Base-by-base conservation (phyloP, 2,888 invertebrate species). In the Cyaniris semiargus region DNA sequence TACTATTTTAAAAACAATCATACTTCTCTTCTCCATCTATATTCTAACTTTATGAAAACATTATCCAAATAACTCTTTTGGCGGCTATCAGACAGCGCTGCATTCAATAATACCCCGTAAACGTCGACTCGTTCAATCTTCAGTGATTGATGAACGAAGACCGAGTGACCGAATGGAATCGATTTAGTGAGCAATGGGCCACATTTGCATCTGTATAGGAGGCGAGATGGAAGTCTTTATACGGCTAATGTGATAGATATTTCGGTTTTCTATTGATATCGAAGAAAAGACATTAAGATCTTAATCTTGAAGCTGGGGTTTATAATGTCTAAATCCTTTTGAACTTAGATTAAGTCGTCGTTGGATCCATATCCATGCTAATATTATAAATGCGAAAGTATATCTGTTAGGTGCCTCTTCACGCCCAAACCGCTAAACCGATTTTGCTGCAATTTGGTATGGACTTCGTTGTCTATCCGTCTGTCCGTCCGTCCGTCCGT, bases 81-180 rank as follows among this genome's bases (percentile, higher is more conserved):
- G 23, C 72, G 44, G 21, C 72, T 48, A 38, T 60, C 13, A 23
- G 3, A 27, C 27, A 53, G 48, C 53, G 23, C 38, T 71, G 44
- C 74, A 48, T 74, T 48, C 53, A 74, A 80, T 79, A 80, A 80
- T 80, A 77, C 58, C 72, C 78, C 79, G 79, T 78, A 76, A 78
- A 79, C 78, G 78, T 78, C 80, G 76, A 78, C 76, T 75, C 79
- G 79, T 79, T 81, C 80, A 79, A 81, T 81, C 81, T 80, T 90
- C 82, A 83, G 91, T 92, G 93, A 93, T 93, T 92, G 93, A 93
- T 92, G 91, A 90, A 86, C 87, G 84, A 83, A 84, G 87, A 88
- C 88, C 86, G 85, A 86, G 88, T 89, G 91, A 90, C 89, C 90
- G 90, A 91, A 91, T 87, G 88, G 86, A 89, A 89, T 89, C 92